Percentiles rank a stretch among this genome's conserved stretches.
Conservation (phyloP, 2,888 invertebrate species). For the Orthosia cruda region DNA sequence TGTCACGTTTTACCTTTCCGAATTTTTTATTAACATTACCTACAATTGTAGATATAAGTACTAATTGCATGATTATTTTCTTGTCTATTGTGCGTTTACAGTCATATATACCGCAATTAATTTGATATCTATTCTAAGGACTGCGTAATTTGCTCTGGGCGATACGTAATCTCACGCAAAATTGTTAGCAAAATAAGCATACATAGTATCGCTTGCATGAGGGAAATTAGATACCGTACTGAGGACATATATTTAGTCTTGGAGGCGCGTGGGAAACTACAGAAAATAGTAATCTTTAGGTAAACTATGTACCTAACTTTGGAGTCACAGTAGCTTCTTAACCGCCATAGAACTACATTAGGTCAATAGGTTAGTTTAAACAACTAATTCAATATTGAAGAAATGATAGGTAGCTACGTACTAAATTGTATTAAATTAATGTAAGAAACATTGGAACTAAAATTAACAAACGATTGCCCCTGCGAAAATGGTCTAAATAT, state of each 20-base stretch:
- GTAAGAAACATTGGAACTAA: too few species aligned
- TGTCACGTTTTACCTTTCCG: slow-evolving; percentile 33
- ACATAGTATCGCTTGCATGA: slow-evolving; percentile 73
- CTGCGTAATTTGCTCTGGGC: slow-evolving; percentile 48
- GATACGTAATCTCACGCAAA: slow-evolving; percentile 66
- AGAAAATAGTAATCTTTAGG: slow-evolving; percentile 75
- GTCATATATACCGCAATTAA: slow-evolving; percentile 29
- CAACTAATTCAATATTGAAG: neutral
- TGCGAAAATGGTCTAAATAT: neutral
- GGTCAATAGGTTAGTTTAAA: neutral
- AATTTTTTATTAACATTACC: neutral
- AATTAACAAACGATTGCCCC: neutral
- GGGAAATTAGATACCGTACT: slow-evolving; percentile 76
- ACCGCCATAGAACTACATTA: neutral
- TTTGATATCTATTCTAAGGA: slow-evolving; percentile 51
- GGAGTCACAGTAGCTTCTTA: neutral
- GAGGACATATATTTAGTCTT: slow-evolving; percentile 65
- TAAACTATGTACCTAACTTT: slow-evolving; percentile 62
- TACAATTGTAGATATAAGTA: neutral
- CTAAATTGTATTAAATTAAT: too few species aligned
- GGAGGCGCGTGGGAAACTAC: slow-evolving; percentile 83
- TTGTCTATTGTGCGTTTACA: slow-evolving; percentile 5
- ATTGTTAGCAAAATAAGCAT: slow-evolving; percentile 54
- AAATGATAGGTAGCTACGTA: neutral
- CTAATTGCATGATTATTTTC: neutral